Evolutionary conservation across 1,140 invertebrate species (phyloP), one percentile per base, ranked within the genome.

Genomic region (Psilanteris sp.): DNA sequence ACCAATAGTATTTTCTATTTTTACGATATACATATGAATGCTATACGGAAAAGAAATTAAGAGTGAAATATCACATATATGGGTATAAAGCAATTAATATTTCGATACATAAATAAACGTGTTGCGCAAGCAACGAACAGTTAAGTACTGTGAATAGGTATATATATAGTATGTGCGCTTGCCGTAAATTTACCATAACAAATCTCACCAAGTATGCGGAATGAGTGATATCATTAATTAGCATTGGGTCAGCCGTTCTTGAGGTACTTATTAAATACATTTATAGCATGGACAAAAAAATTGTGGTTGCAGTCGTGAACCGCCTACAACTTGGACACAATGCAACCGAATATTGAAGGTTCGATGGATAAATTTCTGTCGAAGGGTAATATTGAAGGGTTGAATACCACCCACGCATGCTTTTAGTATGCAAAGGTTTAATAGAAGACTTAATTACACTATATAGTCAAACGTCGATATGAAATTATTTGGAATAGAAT

Each of bases 141-240:
- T 44, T 44, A 52, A 57, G 50, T 32, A 57, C 36, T 39, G 43
- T 26, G 39, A 20, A 29, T 55, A 48, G 18, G 64, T 57, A 32
- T 68, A 22, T 39, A 24, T 15, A 29, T 34, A 20, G 9, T 14
- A n/a, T n/a, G n/a, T n/a, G n/a, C n/a, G n/a, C n/a, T n/a, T 32
- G 41, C 57, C 64, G 64, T 68, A 48, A 68, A 68, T 57, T 68
- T 10, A 29, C 39, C 43, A 59, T 46, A 48, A 68, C 64, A 68
- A 68, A 68, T 68, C 43, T 8, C 16, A 13, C 26, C 18, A 44
- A 29, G 34, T 26, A 37, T 24, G 39, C 4, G 31, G 43, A 59
- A 68, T 57, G 52, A 48, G 50, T 41, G 64, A 57, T 68, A 59
- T 68, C 52, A 59, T 68, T 68, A 68, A 68, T 68, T 68, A 68